Conservation (phyloP, 2,888 invertebrate species). For the Beris morrisii region DNA sequence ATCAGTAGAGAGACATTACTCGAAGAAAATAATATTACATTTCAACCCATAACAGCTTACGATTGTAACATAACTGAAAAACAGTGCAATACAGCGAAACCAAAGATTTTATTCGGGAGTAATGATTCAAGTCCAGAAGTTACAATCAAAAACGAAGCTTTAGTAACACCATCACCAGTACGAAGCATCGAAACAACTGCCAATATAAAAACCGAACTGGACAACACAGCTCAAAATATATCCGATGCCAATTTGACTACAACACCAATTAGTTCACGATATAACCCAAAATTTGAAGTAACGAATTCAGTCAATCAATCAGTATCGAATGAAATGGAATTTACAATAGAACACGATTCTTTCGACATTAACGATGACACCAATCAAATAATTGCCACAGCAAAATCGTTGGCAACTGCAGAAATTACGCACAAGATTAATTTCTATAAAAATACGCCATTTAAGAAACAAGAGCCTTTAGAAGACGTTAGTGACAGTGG, state of each 20-base stretch:
- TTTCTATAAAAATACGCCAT: background rate
- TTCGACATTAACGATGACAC: no score
- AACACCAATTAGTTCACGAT: background rate
- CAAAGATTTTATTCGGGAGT: constrained; percentile 42
- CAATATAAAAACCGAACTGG: background rate
- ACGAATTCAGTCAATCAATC: background rate
- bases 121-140: background rate
- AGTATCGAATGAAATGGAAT: background rate
- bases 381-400: no score
- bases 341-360: no score
- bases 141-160: background rate
- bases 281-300: background rate
- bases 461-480: constrained; percentile 6
- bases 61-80: constrained; percentile 47
- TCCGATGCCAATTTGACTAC: background rate
- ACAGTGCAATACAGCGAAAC: constrained; percentile 45
- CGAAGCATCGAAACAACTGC: background rate
- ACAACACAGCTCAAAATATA: background rate
- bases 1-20: constrained; percentile 52
- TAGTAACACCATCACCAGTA: no score
- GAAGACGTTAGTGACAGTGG: background rate
- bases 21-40: constrained; percentile 49
- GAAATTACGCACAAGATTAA: no score
- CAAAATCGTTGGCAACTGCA: no score
- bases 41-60: constrained; percentile 46